These are phyloP conservation scores for Scaptomyza polygonia DNA, from an alignment of 2,888 invertebrate species.

Conservation along the genomic window DNA sequence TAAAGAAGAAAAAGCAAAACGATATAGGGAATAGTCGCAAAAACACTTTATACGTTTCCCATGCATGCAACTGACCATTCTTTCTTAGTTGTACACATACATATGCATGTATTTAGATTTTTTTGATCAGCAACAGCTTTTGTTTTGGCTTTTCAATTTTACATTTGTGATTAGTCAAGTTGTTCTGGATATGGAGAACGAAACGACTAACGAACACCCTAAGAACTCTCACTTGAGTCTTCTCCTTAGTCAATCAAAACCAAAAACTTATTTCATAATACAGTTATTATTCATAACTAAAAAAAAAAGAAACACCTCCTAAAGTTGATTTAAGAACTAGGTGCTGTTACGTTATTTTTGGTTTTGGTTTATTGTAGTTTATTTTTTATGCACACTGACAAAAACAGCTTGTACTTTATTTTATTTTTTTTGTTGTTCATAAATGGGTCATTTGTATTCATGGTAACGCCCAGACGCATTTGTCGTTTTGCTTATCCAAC, in stretches of 20 bases:
- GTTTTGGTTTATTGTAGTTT: not conserved
- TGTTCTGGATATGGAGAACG: no score
- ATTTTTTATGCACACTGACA: constrained; percentile 8
- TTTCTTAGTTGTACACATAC: not conserved
- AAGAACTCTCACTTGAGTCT: not conserved
- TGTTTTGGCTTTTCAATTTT: not conserved
- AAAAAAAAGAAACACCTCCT: constrained; percentile 28
- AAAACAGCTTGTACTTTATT: constrained; percentile 19
- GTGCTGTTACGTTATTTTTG: constrained; percentile 9
- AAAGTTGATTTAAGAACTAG: constrained; percentile 15
- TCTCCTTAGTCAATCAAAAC: not conserved
- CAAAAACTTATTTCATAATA: constrained; percentile 6
- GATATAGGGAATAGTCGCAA: not conserved
- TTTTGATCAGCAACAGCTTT: not conserved
- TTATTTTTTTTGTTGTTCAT: constrained; percentile 43
- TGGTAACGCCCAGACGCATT: constrained; percentile 64
- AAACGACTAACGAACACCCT: no score
- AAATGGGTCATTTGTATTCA: constrained; percentile 73
- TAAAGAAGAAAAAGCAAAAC: not conserved
- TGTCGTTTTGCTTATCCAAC: constrained; percentile 28
- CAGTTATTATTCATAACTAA: constrained; percentile 23
- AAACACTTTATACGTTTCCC: not conserved
- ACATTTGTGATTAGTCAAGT: not conserved
- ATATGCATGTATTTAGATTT: not conserved
- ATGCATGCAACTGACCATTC: not conserved